Base-by-base conservation (phyloP, 2,888 invertebrate genomes). In the Aelia acuminata region DNA sequence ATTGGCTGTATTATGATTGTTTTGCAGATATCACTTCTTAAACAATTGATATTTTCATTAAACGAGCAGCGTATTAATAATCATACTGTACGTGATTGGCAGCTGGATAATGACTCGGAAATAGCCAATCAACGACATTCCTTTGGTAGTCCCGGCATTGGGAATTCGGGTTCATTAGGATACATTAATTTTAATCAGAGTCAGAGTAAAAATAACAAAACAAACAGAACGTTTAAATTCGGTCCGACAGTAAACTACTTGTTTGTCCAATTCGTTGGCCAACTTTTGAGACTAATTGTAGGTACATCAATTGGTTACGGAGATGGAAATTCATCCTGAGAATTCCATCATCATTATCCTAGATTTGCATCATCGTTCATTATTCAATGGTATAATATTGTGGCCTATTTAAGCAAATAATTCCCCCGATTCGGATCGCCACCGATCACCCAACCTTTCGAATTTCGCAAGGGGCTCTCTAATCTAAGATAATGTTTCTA, bases 351-450 rank as follows among this genome's bases (percentile, higher is more conserved):
- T 80, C 80, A 47, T 80, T 80, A 80, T 80, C 80, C n/a, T 47
- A n/a, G 22, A 43, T 80, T 80, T 80, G 43, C 80, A 80, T 80
- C 80, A 80, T 80, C 43, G 31, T 80, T 80, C 80, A 80, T 80
- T 80, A 80, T 80, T 80, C 43, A 43, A 80, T 43, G 10, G 43
- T 80, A 47, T 47, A 80, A 47, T 47, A 80, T 70, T 70, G 80
- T 43, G 80, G 80, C 80, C 80, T 80, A 80, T 47, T 80, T 80
- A 80, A 80, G 80, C 80, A 80, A 80, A 80, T 80, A 47, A 80
- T 80, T 80, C 43, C 5, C n/a, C n/a, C 80, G 80, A 80, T 80
- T 80, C 80, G 80, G 80, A 47, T 11, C 75, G 43, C 22, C 11
- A 39, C 39, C 35, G 31, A 39, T 75, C 39, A 18, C 26, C n/a